Percentiles rank a stretch among this genome's conserved stretches.
Conservation (phyloP, 1,140 invertebrate species). For the Scaptomyza montana region DNA sequence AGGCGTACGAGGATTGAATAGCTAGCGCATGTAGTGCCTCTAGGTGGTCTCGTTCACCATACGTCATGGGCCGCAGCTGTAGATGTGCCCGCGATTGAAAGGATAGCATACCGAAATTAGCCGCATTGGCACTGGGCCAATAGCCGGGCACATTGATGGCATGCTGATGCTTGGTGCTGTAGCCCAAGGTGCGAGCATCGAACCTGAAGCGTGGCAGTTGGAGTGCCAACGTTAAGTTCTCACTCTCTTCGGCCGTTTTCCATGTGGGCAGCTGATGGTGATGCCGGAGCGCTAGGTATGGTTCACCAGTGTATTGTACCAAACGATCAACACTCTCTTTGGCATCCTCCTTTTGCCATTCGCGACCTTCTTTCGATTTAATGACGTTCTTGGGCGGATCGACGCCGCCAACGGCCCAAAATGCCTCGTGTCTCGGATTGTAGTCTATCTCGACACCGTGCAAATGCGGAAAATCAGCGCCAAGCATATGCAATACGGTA, state of each 20-base stretch:
- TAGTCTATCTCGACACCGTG: constrained; percentile 88
- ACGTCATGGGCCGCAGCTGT: constrained; percentile 81
- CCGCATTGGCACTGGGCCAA: constrained; percentile 89
- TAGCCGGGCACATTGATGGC: constrained; percentile 90
- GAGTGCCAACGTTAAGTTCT: constrained; percentile 73
- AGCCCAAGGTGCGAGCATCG: constrained; percentile 86
- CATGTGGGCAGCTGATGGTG: constrained; percentile 87
- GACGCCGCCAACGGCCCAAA: constrained; percentile 90
- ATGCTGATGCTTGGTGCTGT: constrained; percentile 85
- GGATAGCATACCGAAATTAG: constrained; percentile 90
- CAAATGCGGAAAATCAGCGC: constrained; percentile 86
- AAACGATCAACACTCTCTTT: constrained; percentile 86
- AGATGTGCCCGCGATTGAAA: constrained; percentile 88
- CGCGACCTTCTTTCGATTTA: constrained; percentile 78
- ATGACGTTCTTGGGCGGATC: constrained; percentile 84
- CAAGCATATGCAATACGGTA: constrained; percentile 86
- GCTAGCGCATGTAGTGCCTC: constrained; percentile 89
- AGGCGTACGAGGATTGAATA: constrained; percentile 90
- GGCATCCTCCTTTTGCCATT: constrained; percentile 81
- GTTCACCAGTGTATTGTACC: constrained; percentile 88
- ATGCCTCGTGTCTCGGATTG: constrained; percentile 90
- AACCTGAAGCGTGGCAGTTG: constrained; percentile 85
- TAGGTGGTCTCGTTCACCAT: constrained; percentile 84
- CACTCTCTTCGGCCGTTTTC: constrained; percentile 85
- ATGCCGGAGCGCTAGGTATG: constrained; percentile 88